Evolutionary conservation across 2,888 invertebrate genomes (phyloP).

Genomic region (Tolmerus cingulatus): DNA sequence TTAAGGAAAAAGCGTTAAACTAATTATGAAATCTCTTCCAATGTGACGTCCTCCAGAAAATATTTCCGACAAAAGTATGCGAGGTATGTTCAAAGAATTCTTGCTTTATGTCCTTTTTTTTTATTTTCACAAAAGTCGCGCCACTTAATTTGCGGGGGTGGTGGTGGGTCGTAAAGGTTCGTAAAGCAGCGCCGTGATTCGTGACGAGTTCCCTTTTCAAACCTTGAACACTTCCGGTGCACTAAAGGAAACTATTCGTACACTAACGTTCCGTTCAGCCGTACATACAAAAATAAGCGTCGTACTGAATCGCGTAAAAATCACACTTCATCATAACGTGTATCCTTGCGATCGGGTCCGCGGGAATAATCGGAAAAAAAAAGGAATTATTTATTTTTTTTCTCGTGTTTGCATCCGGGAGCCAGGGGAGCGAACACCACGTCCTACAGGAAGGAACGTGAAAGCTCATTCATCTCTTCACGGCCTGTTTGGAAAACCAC

Average conservation of each 20-base stretch:
- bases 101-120: background rate
- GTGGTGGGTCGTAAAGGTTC: background rate
- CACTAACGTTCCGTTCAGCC: background rate
- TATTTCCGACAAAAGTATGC: background rate
- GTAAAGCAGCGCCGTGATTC: background rate
- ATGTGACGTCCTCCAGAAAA: background rate
- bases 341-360: background rate
- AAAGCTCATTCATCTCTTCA: slow-evolving; percentile 11
- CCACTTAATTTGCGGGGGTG: background rate
- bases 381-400: background rate
- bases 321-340: background rate
- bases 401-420: background rate
- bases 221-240: background rate
- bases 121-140: background rate
- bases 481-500: slow-evolving; percentile 34
- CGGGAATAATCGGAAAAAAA: background rate
- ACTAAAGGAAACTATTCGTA: background rate
- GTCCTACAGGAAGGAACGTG: background rate
- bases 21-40: background rate
- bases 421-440: background rate
- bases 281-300: background rate
- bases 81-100: background rate
- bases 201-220: background rate
- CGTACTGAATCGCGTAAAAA: background rate
- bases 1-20: background rate